Evolutionary conservation across 2,888 invertebrate species (phyloP), one percentile per base, ranked within the genome.

Genomic region (Patella depressa): DNA sequence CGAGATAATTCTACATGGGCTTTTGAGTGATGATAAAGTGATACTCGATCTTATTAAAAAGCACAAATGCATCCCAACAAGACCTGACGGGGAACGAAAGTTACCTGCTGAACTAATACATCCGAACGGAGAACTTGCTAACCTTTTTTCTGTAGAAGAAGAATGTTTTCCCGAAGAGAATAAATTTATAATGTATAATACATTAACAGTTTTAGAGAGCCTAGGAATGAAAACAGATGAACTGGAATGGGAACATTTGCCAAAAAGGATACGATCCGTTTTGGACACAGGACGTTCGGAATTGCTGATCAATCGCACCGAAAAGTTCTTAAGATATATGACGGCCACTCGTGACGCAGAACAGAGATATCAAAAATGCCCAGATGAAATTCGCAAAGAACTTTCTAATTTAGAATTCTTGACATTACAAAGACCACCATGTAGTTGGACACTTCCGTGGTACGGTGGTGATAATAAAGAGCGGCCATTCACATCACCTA

Each of bases 21-120:
- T 87, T 57, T 65, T 77, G n/a, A 73, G 69, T 14, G 73, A 74
- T 29, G 54, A 72, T 53, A 14, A 70, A 59, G 34, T 72, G 5
- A 53, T 86, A 19, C 71, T 78, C 45, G 19, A 69, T 12, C 34
- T 82, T n/a, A 34, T 86, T 4, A 69, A 15, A 19, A 17, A 17
- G 11, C 57, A 59, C 29, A 34, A 29, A 17, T 88, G 87, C 74
- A 83, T 87, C 57, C 88, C 86, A n/a, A 83, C 83, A 1, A 79
- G 83, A 24, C 85, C 85, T n/a, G 76, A 81, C 55, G 85, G 85
- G 1, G 24, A 24, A 80, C 78, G 45, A 79, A 72, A 69, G 82
- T 85, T 34, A 69, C 84, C 87, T 17, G 69, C 45, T 11, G 83
- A 87, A 53, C 80, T 88, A 15, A 80, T 89, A 19, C 80, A 86